A percentile compares a stretch with the other conserved stretches of the same genome.
phyloP scores from a whole-genome alignment of 2,113 vertebrate species.

The Nematolebias whitei region DNA sequence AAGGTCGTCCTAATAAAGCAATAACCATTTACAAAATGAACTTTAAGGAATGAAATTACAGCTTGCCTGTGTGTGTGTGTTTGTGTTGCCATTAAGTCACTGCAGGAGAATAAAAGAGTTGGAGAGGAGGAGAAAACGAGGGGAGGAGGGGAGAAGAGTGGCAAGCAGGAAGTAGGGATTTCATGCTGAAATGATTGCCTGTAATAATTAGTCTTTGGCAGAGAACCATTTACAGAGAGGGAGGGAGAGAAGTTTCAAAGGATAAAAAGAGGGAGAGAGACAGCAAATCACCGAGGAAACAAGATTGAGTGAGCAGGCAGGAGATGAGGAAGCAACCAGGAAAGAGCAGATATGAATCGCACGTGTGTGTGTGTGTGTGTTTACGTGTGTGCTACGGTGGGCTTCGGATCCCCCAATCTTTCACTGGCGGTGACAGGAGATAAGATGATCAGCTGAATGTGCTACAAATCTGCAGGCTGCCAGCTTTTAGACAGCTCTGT shows the following conservation, averaged over 20 bases:
- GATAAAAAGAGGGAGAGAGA: slow-evolving; percentile 34
- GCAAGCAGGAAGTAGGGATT: slow-evolving; percentile 64
- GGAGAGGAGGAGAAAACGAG: slow-evolving; percentile 43
- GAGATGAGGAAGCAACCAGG: slow-evolving; percentile 24
- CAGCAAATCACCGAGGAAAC: slow-evolving; percentile 31
- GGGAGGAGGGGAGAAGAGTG: slow-evolving; percentile 40
- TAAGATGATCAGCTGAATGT: slow-evolving; percentile 77
- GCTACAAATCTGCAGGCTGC: slow-evolving; percentile 75
- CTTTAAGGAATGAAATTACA: slow-evolving; percentile 61
- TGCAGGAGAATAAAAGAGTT: slow-evolving; percentile 52
- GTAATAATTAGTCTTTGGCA: slow-evolving; percentile 79
- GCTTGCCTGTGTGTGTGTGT: slow-evolving; percentile 23
- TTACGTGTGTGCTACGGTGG: slow-evolving; percentile 22
- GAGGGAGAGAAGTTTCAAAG: slow-evolving; percentile 34
- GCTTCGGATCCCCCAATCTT: slow-evolving; percentile 66
- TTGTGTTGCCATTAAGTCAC: slow-evolving; percentile 54
- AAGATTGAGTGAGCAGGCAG: slow-evolving; percentile 41
- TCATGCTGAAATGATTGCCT: slow-evolving; percentile 74
- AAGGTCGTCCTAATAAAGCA: slow-evolving; percentile 61
- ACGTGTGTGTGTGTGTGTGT: slow-evolving; percentile 7
- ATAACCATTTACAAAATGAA: slow-evolving; percentile 64
- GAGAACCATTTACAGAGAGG: slow-evolving; percentile 58
- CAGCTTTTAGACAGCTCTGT: slow-evolving; percentile 74
- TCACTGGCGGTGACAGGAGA: slow-evolving; percentile 76
- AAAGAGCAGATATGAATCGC: slow-evolving; percentile 19